Conservation (phyloP, 1,140 invertebrate genomes). For the Drosophila suzukii region DNA sequence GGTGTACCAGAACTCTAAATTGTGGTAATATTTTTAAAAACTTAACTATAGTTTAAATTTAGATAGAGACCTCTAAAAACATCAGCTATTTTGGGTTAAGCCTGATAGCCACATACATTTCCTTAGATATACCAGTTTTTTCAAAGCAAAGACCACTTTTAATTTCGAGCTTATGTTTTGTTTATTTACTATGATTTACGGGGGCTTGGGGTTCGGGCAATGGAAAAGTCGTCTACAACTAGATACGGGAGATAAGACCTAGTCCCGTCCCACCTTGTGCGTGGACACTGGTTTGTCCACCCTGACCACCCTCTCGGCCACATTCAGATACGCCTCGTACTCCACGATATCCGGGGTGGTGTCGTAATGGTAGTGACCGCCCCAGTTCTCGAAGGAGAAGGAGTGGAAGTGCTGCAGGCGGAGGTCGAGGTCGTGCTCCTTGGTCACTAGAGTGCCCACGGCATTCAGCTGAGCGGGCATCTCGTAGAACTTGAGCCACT, state of each 20-base stretch:
- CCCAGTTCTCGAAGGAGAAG: constrained; percentile 93
- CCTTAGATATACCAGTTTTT: too few species aligned
- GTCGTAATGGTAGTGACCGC: constrained; percentile 98
- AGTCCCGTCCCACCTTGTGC: constrained; percentile 86
- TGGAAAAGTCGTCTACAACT: constrained; percentile 22
- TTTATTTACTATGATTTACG: constrained; percentile 34
- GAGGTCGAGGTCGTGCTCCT: constrained; percentile 94
- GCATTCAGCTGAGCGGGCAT: constrained; percentile 94
- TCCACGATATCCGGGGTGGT: constrained; percentile 93
- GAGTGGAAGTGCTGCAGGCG: constrained; percentile 98
- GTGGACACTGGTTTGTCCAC: constrained; percentile 90
- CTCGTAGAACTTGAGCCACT: constrained; percentile 96
- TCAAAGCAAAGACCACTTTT: neutral
- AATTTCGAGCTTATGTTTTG: neutral
- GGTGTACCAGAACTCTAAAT: neutral
- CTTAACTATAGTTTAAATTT: too few species aligned
- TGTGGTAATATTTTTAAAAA: neutral
- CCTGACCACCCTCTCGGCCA: constrained; percentile 90
- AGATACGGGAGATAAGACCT: constrained; percentile 16
- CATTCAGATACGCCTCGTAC: constrained; percentile 93
- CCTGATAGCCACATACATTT: too few species aligned
- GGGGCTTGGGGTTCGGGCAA: constrained; percentile 5
- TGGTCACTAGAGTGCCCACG: constrained; percentile 94
- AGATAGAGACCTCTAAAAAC: too few species aligned
- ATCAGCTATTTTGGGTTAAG: neutral